phyloP scores from a whole-genome alignment of 2,113 vertebrate genomes.

The Erythrolamprus reginae region DNA sequence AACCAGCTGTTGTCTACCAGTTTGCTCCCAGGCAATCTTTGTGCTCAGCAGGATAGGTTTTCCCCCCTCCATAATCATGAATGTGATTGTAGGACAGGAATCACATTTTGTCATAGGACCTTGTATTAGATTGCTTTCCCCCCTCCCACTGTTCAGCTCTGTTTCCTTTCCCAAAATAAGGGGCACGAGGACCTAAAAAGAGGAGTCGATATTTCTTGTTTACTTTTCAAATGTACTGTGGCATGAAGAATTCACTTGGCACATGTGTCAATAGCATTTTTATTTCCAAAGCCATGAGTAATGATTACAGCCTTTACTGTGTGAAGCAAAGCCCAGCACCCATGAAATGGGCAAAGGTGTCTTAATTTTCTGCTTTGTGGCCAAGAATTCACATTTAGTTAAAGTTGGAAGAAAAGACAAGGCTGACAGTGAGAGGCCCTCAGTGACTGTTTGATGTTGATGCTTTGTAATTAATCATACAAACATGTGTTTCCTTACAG shows the following conservation, averaged over 20 bases:
- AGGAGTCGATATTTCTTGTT: neutral
- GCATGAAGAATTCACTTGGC: neutral
- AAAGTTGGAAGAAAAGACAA: neutral
- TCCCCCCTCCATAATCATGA: neutral
- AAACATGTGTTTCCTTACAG: neutral
- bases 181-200: neutral
- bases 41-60: neutral
- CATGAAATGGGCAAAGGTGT: neutral
- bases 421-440: neutral
- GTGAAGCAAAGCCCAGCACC: neutral
- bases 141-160: neutral
- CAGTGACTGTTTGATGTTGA: slow-evolving; percentile 8
- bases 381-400: neutral
- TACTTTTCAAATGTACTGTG: neutral
- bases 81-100: neutral
- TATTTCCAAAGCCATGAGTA: neutral
- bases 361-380: neutral
- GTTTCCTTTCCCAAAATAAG: neutral
- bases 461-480: neutral
- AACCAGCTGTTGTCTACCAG: neutral
- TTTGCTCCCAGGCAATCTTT: neutral
- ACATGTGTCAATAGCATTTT: neutral
- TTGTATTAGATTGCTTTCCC: neutral
- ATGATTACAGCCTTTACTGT: neutral
- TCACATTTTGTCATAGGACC: neutral